Base-by-base conservation (phyloP, 2,888 invertebrate genomes). In the Chironomus tentans region DNA sequence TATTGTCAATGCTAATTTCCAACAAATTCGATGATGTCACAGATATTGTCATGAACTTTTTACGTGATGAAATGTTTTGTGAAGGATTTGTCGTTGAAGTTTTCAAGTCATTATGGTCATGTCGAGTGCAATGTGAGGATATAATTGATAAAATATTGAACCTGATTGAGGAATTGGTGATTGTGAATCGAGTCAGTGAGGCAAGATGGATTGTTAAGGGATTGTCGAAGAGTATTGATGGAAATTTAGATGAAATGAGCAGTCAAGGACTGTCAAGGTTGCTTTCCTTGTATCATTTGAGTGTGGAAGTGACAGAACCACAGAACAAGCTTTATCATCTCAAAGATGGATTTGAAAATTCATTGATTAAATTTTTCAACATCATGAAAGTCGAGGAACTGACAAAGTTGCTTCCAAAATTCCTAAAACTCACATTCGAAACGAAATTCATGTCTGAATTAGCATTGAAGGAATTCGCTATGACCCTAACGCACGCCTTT, bases 341-440 rank as follows among this genome's bases (percentile, higher is more conserved):
- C 75, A 83, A 82, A 50, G 86, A 84, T 78, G 86, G 87, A 2
- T 83, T 88, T 6, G 87, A 88, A 79, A 84, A 87, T 0, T 88
- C 87, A 78, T 79, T 89, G 2, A 83, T 85, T 46, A 83, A 86
- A 21, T 84, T 87, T 12, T 85, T 87, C 15, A 83, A 85, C 70
- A 85, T 86, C 78, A 83, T 87, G 13, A 79, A 82, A 4, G 87
- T 87, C 73, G 79, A 81, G 3, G 83, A 87, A 78, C 81, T 88
- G 13, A 79, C 88, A 24, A 80, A 83, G 12, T 83, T 87, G 69
- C 84, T 88, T 21, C 82, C 82, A 5, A 83, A 82, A 2, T 86
- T 88, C 84, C 80, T 88, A 61, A 82, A 85, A 72, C 87, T 87
- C 86, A 84, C 85, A 68, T 81, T 86, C 3, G 81, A 84, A 68